phyloP scores from a whole-genome alignment of 2,888 invertebrate species.

The Beris morrisii region DNA sequence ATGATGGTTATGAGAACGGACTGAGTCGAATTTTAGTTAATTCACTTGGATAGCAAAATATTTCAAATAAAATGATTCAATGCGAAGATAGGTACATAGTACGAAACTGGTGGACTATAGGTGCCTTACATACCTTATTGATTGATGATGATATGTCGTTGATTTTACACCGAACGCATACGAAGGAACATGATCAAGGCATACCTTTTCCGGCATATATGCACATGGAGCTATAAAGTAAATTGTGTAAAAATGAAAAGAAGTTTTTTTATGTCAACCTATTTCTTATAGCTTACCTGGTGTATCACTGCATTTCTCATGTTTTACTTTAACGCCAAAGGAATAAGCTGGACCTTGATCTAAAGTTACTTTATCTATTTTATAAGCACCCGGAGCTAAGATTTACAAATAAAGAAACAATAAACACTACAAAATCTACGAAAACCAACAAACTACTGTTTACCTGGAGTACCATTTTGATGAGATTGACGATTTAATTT shows the following conservation, averaged over 20 bases:
- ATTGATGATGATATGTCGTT: constrained; percentile 59
- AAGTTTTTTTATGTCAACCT: no score
- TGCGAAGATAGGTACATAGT: background rate
- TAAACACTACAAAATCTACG: background rate
- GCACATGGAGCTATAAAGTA: constrained; percentile 47
- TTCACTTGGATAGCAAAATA: background rate
- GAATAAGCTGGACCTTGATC: constrained; percentile 57
- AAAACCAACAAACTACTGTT: background rate
- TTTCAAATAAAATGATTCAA: background rate
- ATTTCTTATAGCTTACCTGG: constrained; percentile 54
- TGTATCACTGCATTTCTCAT: constrained; percentile 54
- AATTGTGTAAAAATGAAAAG: background rate
- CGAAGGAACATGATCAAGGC: constrained; percentile 60
- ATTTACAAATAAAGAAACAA: constrained; percentile 42
- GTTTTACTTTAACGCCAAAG: constrained; percentile 58
- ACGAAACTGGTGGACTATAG: background rate
- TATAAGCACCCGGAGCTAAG: constrained; percentile 59
- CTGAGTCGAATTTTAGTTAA: constrained; percentile 19
- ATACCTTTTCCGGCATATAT: constrained; percentile 59
- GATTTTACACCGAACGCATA: constrained; percentile 63
- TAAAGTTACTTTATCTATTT: constrained; percentile 53
- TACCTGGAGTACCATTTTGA: constrained; percentile 30
- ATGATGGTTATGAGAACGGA: constrained; percentile 24
- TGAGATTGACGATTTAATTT: constrained; percentile 56
- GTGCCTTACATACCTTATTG: constrained; percentile 51